A percentile compares a stretch with the other conserved stretches of the same genome.
phyloP scores from a whole-genome alignment of 1,140 invertebrate species.

The Maniola jurtina region DNA sequence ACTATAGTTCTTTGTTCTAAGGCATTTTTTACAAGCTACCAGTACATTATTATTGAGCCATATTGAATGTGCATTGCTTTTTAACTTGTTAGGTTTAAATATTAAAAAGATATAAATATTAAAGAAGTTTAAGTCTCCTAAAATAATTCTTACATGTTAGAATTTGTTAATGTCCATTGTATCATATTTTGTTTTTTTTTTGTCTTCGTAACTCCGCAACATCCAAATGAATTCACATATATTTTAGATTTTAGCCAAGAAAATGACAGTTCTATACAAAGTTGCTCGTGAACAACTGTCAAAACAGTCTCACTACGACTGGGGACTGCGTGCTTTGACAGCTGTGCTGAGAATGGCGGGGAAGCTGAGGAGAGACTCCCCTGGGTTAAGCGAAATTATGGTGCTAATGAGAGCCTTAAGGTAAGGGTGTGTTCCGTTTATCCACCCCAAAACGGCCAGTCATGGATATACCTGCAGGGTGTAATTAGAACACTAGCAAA shows the following conservation, averaged over 20 bases:
- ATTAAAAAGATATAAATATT: too few species aligned
- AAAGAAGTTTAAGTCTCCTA: too few species aligned
- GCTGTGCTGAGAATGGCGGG: conserved; percentile 94
- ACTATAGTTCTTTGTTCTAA: too few species aligned
- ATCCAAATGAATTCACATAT: background rate
- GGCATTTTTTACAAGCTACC: background rate
- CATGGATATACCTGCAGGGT: too few species aligned
- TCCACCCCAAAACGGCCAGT: too few species aligned
- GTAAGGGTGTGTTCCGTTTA: conserved; percentile 32
- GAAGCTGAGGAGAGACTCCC: conserved; percentile 87
- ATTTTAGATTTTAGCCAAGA: conserved; percentile 89
- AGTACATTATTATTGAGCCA: too few species aligned
- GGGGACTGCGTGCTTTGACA: conserved; percentile 93
- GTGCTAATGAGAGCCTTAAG: conserved; percentile 92
- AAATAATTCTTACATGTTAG: too few species aligned
- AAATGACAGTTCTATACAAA: conserved; percentile 94
- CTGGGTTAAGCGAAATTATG: conserved; percentile 88
- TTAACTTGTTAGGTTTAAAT: too few species aligned
- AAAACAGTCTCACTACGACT: conserved; percentile 96
- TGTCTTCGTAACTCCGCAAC: background rate
- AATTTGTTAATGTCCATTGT: too few species aligned
- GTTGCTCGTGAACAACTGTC: conserved; percentile 91
- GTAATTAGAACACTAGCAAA: too few species aligned
- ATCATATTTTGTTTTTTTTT: too few species aligned
- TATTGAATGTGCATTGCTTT: too few species aligned